phyloP scores from a whole-genome alignment of 2,797 vertebrate species.

The Hemibagrus guttatus region DNA sequence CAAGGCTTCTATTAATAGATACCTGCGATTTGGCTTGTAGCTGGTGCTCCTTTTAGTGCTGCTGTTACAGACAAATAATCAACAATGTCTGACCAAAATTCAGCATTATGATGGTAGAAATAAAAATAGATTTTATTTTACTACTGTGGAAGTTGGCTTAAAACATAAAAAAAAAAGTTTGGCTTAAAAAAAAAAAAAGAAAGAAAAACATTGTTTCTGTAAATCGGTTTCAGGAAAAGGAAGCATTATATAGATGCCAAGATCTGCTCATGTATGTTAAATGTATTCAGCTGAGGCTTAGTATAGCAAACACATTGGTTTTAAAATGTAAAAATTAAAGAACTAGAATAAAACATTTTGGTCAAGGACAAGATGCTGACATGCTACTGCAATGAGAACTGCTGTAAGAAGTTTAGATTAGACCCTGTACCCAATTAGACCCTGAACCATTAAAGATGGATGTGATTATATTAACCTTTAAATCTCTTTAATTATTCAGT shows the following conservation, averaged over 20 bases:
- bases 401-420: not conserved
- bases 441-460: not conserved
- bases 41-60: not conserved
- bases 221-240: not conserved
- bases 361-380: not conserved
- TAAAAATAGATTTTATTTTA: no score
- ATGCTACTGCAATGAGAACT: not conserved
- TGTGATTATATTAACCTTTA: not conserved
- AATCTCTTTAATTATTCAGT: not conserved
- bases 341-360: not conserved
- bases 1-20: not conserved
- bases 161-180: not conserved
- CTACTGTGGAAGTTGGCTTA: not conserved
- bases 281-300: conserved; percentile 9
- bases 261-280: conserved; percentile 22
- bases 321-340: conserved; percentile 1
- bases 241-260: conserved; percentile 21
- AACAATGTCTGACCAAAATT: not conserved
- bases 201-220: not conserved
- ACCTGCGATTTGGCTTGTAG: not conserved
- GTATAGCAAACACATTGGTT: not conserved
- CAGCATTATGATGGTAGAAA: not conserved
- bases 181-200: not conserved
- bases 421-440: not conserved
- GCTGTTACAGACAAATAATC: not conserved